A percentile compares a stretch with the other conserved stretches of the same genome.
phyloP scores from a whole-genome alignment of 2,113 vertebrate genomes.

The Cyrtonyx montezumae region DNA sequence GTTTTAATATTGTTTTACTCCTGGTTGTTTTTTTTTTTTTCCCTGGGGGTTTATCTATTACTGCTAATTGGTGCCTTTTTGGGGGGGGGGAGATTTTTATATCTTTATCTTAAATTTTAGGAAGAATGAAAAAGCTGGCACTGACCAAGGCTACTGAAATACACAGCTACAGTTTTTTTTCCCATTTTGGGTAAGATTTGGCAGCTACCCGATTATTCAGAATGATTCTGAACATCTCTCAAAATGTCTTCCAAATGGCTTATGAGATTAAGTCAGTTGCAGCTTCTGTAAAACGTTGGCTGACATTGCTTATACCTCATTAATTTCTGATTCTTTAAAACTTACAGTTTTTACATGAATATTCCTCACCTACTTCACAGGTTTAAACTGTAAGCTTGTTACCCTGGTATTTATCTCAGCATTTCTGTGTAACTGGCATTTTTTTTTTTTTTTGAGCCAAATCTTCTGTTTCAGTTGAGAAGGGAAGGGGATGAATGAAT shows the following conservation, averaged over 20 bases:
- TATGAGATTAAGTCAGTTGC: not conserved
- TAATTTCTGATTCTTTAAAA: slow-evolving; percentile 18
- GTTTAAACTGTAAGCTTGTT: not conserved
- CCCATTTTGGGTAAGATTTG: not conserved
- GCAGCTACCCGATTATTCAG: not conserved
- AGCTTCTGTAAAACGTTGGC: not conserved
- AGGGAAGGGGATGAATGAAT: not conserved
- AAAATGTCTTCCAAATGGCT: not conserved
- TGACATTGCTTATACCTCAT: not conserved
- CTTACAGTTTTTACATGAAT: slow-evolving; percentile 1
- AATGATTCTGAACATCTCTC: not conserved
- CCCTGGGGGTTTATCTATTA: not conserved
- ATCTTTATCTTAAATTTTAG: not conserved
- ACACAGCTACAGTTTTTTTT: not conserved
- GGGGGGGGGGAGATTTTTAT: not conserved
- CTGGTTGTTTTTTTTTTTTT: not conserved
- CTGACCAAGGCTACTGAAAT: not conserved
- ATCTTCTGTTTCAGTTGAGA: slow-evolving; percentile 10
- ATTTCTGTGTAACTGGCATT: not conserved
- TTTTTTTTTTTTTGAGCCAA: slow-evolving; percentile 35
- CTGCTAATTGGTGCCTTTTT: not conserved
- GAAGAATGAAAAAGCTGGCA: not conserved
- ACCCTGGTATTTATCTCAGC: slow-evolving; percentile 3
- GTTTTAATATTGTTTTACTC: not conserved
- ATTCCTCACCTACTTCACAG: not conserved